These are phyloP conservation scores for Ispidina picta DNA, from an alignment of 2,797 vertebrate species.

Conservation along the genomic window DNA sequence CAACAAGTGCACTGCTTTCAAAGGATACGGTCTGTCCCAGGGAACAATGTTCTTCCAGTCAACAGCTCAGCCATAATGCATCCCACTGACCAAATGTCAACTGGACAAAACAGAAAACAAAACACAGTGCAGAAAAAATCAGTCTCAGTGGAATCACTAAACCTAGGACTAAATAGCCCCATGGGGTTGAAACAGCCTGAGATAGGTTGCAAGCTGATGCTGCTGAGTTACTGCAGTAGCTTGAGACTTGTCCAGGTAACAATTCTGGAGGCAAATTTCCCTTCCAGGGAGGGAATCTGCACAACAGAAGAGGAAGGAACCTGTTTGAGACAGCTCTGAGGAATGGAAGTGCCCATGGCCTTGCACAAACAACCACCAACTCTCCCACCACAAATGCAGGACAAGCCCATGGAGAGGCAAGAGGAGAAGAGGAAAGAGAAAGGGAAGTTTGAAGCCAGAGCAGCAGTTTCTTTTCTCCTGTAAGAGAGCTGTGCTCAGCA, in stretches of 20 bases:
- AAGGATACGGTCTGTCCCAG: slow-evolving; percentile 99
- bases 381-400: neutral
- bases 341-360: neutral
- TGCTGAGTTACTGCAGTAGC: neutral
- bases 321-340: neutral
- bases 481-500: neutral
- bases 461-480: neutral
- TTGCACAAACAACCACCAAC: neutral
- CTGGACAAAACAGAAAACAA: slow-evolving; percentile 73
- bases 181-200: neutral
- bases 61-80: slow-evolving; percentile 99
- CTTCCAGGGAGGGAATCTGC: neutral
- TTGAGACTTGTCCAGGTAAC: neutral
- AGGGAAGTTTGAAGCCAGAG: neutral
- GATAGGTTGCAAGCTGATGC: neutral
- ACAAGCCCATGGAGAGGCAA: neutral
- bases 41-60: slow-evolving; percentile 95
- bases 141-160: neutral
- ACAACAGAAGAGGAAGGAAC: neutral
- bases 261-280: neutral
- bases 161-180: neutral
- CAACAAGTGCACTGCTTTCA: neutral
- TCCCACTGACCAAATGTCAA: slow-evolving; percentile 99
- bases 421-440: neutral
- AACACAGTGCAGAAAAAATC: neutral